Base-by-base conservation (phyloP, 2,888 invertebrate species). In the Nemoura dubitans region DNA sequence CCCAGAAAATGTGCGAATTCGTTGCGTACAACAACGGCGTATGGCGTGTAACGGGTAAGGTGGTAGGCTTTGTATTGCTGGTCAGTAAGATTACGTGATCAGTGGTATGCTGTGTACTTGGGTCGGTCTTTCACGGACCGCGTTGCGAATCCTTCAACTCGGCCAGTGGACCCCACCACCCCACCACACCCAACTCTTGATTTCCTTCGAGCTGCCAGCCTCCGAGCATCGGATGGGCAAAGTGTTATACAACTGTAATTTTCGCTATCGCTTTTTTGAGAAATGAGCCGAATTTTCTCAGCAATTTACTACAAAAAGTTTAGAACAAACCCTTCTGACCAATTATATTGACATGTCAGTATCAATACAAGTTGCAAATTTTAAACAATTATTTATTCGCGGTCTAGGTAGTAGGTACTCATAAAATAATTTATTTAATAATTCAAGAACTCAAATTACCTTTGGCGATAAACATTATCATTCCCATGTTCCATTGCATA, bases 1-100 rank as follows among this genome's bases (percentile, higher is more conserved):
- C 29, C 30, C 29, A 81, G 59, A 21, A 81, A 29, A 26, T 21
- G 14, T 30, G 81, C n/a, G 29, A 78, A 27, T 81, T 30, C 7
- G 29, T 27, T 29, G 81, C 81, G 81, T 81, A 7, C 29, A 81
- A 81, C 14, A 81, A 1, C n/a, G 81, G 29, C 81, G 29, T 30
- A 81, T 7, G 81, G 81, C n/a, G 14, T 27, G 28, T n/a, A 28
- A 78, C 78, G n/a, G 25, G 78, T 16, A 26, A 78, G 1, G 2
- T 28, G 27, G 27, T 2, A 16, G 3, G 59, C 59, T 59, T 10
- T 59, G 59, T 26, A 77, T 77, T 77, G 3, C 16, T 78, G 25
- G 16, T 78, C 0, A 77, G 78, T 10, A 10, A 78, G 78, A 28
- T 1, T 21, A 3, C 1, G 78, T 5, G 29, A 78, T 78, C 3